phyloP scores from a whole-genome alignment of 2,888 invertebrate genomes.

The Aleiodes alternator region DNA sequence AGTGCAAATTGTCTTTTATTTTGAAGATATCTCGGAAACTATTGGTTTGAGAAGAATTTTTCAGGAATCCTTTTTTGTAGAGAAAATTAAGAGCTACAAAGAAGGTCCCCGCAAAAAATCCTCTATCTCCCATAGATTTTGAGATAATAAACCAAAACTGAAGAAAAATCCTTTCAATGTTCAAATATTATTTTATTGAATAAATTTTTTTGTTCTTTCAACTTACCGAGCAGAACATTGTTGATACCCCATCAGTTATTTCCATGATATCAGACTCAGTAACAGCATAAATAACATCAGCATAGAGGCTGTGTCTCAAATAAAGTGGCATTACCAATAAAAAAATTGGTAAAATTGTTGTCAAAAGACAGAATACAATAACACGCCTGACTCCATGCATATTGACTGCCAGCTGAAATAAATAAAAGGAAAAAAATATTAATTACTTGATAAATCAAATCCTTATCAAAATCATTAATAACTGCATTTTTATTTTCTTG shows the following conservation, averaged over 20 bases:
- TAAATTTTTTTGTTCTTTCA: too few relatives aligned
- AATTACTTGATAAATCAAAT: neutral
- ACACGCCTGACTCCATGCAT: conserved; percentile 90
- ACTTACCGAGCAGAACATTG: conserved; percentile 83
- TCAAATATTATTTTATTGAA: too few relatives aligned
- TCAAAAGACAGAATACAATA: conserved; percentile 85
- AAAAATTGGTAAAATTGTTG: conserved; percentile 84
- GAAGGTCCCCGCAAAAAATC: too few relatives aligned
- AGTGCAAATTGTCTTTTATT: neutral
- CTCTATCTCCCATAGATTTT: too few relatives aligned
- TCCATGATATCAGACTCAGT: conserved; percentile 91
- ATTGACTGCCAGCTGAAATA: conserved; percentile 77
- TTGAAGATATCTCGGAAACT: too few relatives aligned
- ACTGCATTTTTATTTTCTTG: neutral
- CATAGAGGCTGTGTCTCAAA: conserved; percentile 85
- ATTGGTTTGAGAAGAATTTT: too few relatives aligned
- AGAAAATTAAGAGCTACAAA: too few relatives aligned
- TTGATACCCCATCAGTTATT: conserved; percentile 88
- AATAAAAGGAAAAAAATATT: conserved; percentile 13
- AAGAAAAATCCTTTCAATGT: too few relatives aligned
- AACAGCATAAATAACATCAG: conserved; percentile 86
- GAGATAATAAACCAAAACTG: too few relatives aligned
- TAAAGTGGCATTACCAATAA: conserved; percentile 87
- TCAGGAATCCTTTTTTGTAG: too few relatives aligned
- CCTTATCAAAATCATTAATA: neutral